Conservation (phyloP, 1,140 invertebrate genomes). For the Pseudomyrmex concolor region DNA sequence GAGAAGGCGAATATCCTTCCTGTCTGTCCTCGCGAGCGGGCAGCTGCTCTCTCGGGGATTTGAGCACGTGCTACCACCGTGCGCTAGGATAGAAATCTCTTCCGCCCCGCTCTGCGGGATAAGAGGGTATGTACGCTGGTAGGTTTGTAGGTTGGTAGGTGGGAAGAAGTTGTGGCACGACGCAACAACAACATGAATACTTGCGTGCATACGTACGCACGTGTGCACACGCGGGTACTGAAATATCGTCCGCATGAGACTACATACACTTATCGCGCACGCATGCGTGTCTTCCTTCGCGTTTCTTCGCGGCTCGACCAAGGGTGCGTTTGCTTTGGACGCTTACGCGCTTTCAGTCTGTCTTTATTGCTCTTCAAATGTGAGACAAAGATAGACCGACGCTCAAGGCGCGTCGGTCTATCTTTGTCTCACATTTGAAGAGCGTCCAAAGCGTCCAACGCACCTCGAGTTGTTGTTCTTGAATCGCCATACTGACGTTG, state of each 20-base stretch:
- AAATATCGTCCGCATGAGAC: constrained; percentile 38
- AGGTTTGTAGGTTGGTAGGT: constrained; percentile 61
- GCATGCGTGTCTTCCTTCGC: constrained; percentile 71
- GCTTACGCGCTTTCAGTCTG: too few relatives aligned
- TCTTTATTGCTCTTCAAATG: too few relatives aligned
- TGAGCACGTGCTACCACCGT: constrained; percentile 82
- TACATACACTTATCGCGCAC: constrained; percentile 54
- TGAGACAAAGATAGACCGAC: too few relatives aligned
- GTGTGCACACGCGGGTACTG: constrained; percentile 28
- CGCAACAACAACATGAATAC: too few relatives aligned
- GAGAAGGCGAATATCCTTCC: constrained; percentile 73
- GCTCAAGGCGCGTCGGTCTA: too few relatives aligned
- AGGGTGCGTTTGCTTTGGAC: too few relatives aligned
- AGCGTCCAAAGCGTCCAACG: too few relatives aligned
- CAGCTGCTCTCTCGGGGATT: constrained; percentile 80
- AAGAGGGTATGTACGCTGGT: constrained; percentile 53
- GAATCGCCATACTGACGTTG: background rate
- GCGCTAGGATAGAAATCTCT: constrained; percentile 46
- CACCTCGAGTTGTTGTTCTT: constrained; percentile 13
- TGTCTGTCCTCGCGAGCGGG: constrained; percentile 62
- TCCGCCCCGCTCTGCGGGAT: too few relatives aligned
- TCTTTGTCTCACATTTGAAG: too few relatives aligned
- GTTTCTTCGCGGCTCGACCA: constrained; percentile 4
- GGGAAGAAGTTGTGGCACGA: constrained; percentile 59
- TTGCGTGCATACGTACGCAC: background rate